Conservation (phyloP, 2,113 vertebrate genomes). For the Sinocyclocheilus maitianheensis region DNA sequence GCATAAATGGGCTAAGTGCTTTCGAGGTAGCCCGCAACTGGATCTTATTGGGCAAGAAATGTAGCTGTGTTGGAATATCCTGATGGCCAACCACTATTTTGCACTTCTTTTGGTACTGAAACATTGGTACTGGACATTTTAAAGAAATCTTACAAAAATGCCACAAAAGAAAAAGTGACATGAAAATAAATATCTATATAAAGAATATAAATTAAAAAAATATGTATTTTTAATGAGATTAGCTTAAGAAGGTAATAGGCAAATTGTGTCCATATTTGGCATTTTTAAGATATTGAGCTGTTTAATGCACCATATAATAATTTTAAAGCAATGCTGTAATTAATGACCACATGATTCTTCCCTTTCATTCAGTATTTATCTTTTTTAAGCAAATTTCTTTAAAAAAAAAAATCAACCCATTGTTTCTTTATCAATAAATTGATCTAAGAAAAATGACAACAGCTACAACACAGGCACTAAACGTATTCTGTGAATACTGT, state of each 20-base stretch:
- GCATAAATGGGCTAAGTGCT: conserved; percentile 43
- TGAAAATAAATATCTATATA: conserved; percentile 26
- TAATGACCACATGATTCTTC: neutral
- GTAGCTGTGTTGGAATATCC: conserved; percentile 36
- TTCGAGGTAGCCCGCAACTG: conserved; percentile 12
- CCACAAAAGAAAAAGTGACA: conserved; percentile 31
- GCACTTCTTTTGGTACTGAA: conserved; percentile 58
- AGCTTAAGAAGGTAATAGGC: neutral
- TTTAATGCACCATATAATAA: neutral
- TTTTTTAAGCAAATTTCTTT: conserved; percentile 12
- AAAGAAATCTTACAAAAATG: conserved; percentile 21
- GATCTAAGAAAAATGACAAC: conserved; percentile 6
- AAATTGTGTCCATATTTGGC: neutral
- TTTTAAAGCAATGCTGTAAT: neutral
- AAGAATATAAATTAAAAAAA: conserved; percentile 20
- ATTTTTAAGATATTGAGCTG: conserved; percentile 11
- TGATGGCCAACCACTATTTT: conserved; percentile 47
- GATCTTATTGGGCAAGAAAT: conserved; percentile 37
- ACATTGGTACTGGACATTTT: conserved; percentile 15
- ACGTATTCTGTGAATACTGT: conserved; percentile 76
- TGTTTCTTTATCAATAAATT: neutral
- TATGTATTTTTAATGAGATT: conserved; percentile 31
- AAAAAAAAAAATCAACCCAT: neutral
- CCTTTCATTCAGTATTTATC: conserved; percentile 2
- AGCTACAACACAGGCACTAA: conserved; percentile 3